Base-by-base conservation (phyloP, 2,797 vertebrate genomes). In the Hapalemur alaotrensis region DNA sequence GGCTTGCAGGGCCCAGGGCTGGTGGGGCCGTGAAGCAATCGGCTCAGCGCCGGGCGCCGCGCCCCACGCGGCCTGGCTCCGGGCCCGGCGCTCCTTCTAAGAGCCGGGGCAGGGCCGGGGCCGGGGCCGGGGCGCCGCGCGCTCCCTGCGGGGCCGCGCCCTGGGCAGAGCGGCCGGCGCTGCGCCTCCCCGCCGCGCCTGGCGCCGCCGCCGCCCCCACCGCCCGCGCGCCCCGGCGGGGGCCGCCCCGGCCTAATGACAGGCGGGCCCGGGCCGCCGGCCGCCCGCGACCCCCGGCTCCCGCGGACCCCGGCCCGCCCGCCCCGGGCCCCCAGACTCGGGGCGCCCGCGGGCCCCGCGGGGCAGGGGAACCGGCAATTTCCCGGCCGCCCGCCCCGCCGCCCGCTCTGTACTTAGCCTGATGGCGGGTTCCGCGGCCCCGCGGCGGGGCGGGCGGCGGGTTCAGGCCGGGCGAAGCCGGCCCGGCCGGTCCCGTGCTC, bases 221-320 rank as follows among this genome's bases (percentile, higher is more conserved):
- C 10, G 10, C 70, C 35, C 63, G 25, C 14, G 22, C 12, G 8
- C 99, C 98, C 99, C 96, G 98, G 98, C 98, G 98, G 96, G 96
- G 99, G 98, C 98, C 97, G 98, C 97, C 97, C 94, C 97, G 90
- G 98, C 99, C 99, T 99, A 99, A 99, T 98, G 98, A 98, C 98
- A 98, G 98, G 98, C 98, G 98, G 41, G 99, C 99, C 99, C 98
- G 97, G 41, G 86, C 65, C 22, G 0, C 97, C 85, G 97, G 97
- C 97, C 95, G 96, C 97, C 95, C 97, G 90, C 97, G 98, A 98
- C 97, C 96, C 97, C 98, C 98, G 93, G 84, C 81, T 1, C 98
- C 97, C 96, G 98, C 97, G 57, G 92, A 59, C 80, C 93, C 97
- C 32, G 97, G 98, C 98, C 99, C 98, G 97, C 98, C 97, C 95